These are phyloP conservation scores for Drosophila histrio DNA, from an alignment of 2,888 invertebrate species.

Conservation along the genomic window DNA sequence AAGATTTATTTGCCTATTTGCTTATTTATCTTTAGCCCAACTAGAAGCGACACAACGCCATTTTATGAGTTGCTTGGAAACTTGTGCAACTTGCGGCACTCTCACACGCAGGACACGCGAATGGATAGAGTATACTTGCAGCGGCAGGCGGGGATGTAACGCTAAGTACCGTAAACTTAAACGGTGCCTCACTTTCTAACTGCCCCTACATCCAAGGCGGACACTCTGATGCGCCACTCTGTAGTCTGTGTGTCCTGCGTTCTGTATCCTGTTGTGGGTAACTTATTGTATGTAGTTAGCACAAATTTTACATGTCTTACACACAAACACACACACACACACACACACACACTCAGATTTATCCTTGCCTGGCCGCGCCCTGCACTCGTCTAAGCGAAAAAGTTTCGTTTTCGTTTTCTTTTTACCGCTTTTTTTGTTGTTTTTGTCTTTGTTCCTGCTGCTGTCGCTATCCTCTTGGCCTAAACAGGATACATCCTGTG, in stretches of 20 bases:
- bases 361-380: conserved; percentile 18
- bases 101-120: conserved; percentile 14
- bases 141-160: conserved; percentile 42
- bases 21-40: conserved; percentile 74
- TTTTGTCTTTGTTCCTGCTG: neutral
- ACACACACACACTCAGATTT: neutral
- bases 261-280: conserved; percentile 23
- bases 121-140: conserved; percentile 22
- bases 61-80: conserved; percentile 55
- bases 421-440: no score
- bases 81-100: conserved; percentile 27
- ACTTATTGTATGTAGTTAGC: conserved; percentile 51
- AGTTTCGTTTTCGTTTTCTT: conserved; percentile 39
- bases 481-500: conserved; percentile 40
- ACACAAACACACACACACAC: conserved; percentile 1
- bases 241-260: conserved; percentile 5
- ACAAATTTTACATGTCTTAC: conserved; percentile 32
- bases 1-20: conserved; percentile 81
- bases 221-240: conserved; percentile 19
- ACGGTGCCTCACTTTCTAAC: conserved; percentile 3
- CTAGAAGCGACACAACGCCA: conserved; percentile 32
- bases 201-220: neutral
- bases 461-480: conserved; percentile 18
- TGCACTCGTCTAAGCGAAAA: conserved; percentile 43
- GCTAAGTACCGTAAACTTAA: conserved; percentile 65